Base-by-base conservation (phyloP, 1,140 invertebrate genomes). In the Myzus persicae region DNA sequence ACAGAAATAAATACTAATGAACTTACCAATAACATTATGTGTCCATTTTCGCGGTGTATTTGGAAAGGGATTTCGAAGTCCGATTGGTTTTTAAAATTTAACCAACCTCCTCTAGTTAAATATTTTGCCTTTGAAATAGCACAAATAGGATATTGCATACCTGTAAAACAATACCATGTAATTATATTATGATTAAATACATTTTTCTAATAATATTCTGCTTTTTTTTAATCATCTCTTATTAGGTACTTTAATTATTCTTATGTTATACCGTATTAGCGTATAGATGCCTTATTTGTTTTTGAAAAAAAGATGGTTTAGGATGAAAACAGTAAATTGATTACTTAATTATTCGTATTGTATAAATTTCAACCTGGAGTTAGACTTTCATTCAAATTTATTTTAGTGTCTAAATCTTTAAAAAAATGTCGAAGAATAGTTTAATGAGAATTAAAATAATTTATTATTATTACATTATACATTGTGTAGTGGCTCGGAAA, bases 41-140 rank as follows among this genome's bases (percentile, higher is more conserved):
- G 96, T 36, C 97, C 97, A 95, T 98, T 97, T 95, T 98, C 97
- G 48, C 97, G 96, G 94, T 97, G 98, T 48, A 94, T 81, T 94
- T 94, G 96, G 95, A 98, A 98, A 18, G 97, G 97, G 0, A 97
- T 97, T 94, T 98, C 97, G 5, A 96, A 96, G 93, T 97, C 96
- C 0, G 97, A 96, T 26, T 97, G 96, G 95, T 97, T 98, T 91
- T 97, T 96, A 42, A 98, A 95, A 94, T 98, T 97, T 22, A 96
- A 95, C 96, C 98, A 98, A 44, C 98, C 98, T 94, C 96, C 96
- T 93, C 96, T 96, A 2, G 97, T 97, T 48, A 98, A 95, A 94
- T 97, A 97, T 95, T 98, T 97, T 2, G 97, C 97, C 48, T 97
- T 97, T 4, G 97, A 97, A n/a, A 98, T 97, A 42, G 97, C 97